Evolutionary conservation across 2,888 invertebrate genomes (phyloP).

Genomic region (Sinodicranocentrus sp.): DNA sequence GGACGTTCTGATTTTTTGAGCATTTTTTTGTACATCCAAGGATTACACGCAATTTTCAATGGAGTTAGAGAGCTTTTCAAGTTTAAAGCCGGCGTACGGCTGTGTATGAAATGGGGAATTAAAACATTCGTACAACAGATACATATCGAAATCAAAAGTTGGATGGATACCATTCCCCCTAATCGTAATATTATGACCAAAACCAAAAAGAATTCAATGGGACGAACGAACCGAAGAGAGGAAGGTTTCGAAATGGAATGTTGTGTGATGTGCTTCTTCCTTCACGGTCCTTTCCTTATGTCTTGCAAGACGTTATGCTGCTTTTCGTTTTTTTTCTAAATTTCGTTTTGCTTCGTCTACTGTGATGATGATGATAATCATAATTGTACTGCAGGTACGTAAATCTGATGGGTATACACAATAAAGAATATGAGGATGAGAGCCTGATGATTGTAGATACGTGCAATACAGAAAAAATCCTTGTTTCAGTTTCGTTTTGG

Average conservation of each 20-base stretch:
- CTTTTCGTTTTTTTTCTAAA: constrained; percentile 39
- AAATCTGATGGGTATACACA: constrained; percentile 3
- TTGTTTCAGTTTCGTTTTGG: constrained; percentile 40
- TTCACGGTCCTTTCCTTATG: background rate
- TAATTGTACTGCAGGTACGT: constrained; percentile 22
- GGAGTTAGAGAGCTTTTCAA: background rate
- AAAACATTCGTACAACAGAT: background rate
- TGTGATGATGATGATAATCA: constrained; percentile 46
- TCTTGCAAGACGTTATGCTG: constrained; percentile 9
- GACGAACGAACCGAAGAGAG: constrained; percentile 39
- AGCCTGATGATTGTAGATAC: background rate
- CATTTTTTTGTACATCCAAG: background rate
- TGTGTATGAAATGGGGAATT: too few species aligned
- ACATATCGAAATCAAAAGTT: constrained; percentile 27
- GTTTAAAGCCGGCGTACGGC: background rate
- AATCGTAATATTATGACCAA: constrained; percentile 35
- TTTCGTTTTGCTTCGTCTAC: constrained; percentile 50
- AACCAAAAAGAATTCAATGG: constrained; percentile 40
- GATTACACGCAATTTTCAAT: constrained; percentile 12
- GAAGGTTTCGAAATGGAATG: background rate
- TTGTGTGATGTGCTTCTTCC: background rate
- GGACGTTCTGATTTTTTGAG: background rate
- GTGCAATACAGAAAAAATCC: constrained; percentile 4
- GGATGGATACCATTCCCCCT: constrained; percentile 2
- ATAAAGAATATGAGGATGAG: constrained; percentile 20